phyloP scores from a whole-genome alignment of 2,888 invertebrate species.

The Calameuta idolon region DNA sequence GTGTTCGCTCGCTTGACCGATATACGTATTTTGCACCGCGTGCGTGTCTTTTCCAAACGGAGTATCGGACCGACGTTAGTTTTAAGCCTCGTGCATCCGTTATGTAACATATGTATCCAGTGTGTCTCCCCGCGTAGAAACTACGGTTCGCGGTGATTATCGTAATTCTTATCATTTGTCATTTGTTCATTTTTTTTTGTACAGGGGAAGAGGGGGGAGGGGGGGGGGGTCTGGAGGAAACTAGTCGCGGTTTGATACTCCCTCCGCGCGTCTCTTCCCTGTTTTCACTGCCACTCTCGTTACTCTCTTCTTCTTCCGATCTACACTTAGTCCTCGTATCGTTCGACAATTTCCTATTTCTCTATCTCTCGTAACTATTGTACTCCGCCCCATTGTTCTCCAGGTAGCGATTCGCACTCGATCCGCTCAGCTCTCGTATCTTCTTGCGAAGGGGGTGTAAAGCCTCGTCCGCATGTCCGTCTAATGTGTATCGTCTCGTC shows the following conservation, averaged over 20 bases:
- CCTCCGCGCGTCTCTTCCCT: neutral
- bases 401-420: neutral
- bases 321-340: neutral
- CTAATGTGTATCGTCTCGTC: slow-evolving; percentile 59
- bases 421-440: neutral
- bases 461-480: slow-evolving; percentile 46
- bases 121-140: neutral
- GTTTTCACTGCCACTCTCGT: neutral
- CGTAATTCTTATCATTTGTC: neutral
- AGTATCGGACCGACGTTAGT: slow-evolving; percentile 26
- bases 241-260: neutral
- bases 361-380: neutral
- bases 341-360: neutral
- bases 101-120: neutral
- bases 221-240: neutral
- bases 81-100: neutral
- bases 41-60: slow-evolving; percentile 37
- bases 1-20: slow-evolving; percentile 35
- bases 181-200: neutral
- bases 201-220: neutral
- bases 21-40: slow-evolving; percentile 50
- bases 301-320: neutral
- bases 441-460: neutral
- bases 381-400: neutral
- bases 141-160: neutral